phyloP scores from a whole-genome alignment of 2,113 vertebrate genomes.

The Numenius arquata region DNA sequence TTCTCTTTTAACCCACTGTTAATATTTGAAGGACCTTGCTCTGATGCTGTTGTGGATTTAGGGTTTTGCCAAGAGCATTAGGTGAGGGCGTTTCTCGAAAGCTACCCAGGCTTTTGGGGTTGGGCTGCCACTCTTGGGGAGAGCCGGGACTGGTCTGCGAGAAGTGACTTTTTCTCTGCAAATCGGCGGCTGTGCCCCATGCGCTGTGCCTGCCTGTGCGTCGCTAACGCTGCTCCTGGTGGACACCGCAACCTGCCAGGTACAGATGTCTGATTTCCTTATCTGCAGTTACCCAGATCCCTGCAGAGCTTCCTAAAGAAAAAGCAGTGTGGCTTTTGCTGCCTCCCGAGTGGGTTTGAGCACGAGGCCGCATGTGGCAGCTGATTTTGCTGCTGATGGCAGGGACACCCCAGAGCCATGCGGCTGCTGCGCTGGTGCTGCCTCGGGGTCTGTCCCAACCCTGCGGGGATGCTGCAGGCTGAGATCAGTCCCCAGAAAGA shows the following conservation, averaged over 20 bases:
- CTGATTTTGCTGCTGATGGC: neutral
- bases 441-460: neutral
- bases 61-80: neutral
- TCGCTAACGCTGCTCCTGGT: neutral
- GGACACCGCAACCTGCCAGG: rapidly evolving
- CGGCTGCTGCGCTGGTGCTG: rapidly evolving
- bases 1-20: slow-evolving; percentile 7
- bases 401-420: neutral
- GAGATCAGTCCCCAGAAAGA: neutral
- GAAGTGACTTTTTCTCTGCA: neutral
- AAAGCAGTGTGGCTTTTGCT: neutral
- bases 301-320: neutral
- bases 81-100: neutral
- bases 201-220: rapidly evolving
- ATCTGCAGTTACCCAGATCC: neutral
- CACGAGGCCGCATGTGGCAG: neutral
- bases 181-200: rapidly evolving
- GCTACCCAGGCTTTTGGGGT: neutral
- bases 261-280: slow-evolving; percentile 10
- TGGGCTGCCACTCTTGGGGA: neutral
- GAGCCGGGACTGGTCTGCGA: neutral
- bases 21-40: neutral
- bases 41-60: neutral
- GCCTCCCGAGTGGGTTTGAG: neutral
- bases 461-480: neutral